Conservation (phyloP, 2,888 invertebrate species). For the Biston betularia region DNA sequence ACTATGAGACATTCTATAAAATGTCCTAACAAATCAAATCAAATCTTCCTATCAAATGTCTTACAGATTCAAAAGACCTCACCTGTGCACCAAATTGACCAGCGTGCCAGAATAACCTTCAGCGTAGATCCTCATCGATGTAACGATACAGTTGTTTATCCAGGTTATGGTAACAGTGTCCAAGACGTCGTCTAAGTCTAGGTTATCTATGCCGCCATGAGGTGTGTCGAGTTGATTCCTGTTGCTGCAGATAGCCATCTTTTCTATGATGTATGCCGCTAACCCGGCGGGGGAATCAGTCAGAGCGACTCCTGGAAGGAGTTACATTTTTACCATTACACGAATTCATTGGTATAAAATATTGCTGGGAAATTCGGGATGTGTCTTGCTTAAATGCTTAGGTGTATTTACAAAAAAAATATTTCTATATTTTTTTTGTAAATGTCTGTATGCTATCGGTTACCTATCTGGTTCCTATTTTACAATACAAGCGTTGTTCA, state of each 20-base stretch:
- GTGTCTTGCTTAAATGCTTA: too few species aligned
- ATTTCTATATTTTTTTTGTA: too few species aligned
- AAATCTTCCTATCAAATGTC: neutral
- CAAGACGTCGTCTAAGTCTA: constrained; percentile 90
- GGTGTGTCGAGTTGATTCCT: constrained; percentile 81
- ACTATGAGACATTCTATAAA: too few species aligned
- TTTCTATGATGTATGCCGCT: constrained; percentile 95
- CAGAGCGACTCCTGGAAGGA: constrained; percentile 87
- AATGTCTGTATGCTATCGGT: too few species aligned
- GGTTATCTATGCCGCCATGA: constrained; percentile 89
- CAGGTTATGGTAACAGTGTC: constrained; percentile 95
- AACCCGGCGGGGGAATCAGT: constrained; percentile 93
- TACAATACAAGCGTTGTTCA: too few species aligned
- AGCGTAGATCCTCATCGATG: constrained; percentile 91
- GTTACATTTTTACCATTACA: neutral
- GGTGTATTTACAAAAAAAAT: too few species aligned
- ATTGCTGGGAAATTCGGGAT: too few species aligned
- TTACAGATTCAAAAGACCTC: constrained; percentile 42
- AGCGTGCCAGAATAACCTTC: constrained; percentile 81
- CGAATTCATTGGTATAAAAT: neutral
- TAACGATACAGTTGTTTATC: constrained; percentile 91
- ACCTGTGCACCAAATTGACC: constrained; percentile 61
- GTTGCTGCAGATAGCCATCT: constrained; percentile 91
- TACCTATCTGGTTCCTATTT: too few species aligned
- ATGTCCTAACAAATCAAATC: neutral